A percentile compares a stretch with the other conserved stretches of the same genome.
phyloP scores from a whole-genome alignment of 2,888 invertebrate species.

The Ectemnius continuus region DNA sequence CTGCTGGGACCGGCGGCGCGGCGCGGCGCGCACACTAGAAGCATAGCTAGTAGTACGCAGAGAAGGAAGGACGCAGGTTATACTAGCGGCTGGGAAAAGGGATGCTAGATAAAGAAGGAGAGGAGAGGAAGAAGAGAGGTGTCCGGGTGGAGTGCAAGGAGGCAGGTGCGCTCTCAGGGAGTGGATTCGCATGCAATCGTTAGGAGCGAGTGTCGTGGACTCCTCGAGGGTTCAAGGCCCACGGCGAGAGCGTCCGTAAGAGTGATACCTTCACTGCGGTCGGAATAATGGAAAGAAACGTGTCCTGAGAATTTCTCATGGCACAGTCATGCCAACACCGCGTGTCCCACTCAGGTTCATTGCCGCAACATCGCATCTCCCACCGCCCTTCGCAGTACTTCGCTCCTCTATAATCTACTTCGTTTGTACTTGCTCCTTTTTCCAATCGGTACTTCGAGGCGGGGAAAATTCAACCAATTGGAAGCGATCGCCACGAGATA shows the following conservation, averaged over 20 bases:
- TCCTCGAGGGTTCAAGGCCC: slow-evolving; percentile 62
- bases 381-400: slow-evolving; percentile 22
- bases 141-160: too few species aligned
- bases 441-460: too few species aligned
- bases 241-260: slow-evolving; percentile 19
- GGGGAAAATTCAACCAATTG: too few species aligned
- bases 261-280: slow-evolving; percentile 51
- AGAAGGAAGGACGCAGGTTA: too few species aligned
- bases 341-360: slow-evolving; percentile 62
- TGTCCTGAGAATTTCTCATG: slow-evolving; percentile 71
- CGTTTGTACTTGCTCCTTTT: too few species aligned
- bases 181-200: slow-evolving; percentile 45
- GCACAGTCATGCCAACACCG: slow-evolving; percentile 55
- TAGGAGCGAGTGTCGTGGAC: slow-evolving; percentile 46
- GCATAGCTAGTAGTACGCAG: slow-evolving; percentile 18
- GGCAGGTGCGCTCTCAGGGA: neutral
- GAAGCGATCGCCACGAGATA: too few species aligned
- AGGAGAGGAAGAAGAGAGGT: too few species aligned
- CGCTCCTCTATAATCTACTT: neutral
- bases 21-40: neutral
- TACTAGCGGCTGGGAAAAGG: too few species aligned
- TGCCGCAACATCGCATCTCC: slow-evolving; percentile 54
- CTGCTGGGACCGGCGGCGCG: too few species aligned
- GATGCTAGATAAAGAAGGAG: too few species aligned
- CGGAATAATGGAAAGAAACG: slow-evolving; percentile 65